These are phyloP conservation scores for Parelbella ahira DNA, from an alignment of 2,888 invertebrate species.

Conservation along the genomic window DNA sequence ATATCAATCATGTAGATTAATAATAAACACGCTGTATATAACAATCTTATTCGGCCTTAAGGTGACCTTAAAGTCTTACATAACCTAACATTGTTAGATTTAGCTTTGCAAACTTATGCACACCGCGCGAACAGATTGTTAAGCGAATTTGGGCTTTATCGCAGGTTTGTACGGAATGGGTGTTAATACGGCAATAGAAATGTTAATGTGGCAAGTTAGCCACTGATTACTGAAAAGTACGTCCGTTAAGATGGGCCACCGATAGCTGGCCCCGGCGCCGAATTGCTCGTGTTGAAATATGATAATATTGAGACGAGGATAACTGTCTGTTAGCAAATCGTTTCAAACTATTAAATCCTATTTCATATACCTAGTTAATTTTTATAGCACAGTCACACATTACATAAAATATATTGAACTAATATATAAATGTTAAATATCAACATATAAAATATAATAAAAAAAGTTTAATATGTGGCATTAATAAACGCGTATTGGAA, in stretches of 20 bases:
- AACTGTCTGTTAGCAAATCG: too few relatives aligned
- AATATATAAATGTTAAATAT: too few relatives aligned
- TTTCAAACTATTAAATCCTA: too few relatives aligned
- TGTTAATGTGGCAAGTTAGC: too few relatives aligned
- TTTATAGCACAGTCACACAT: too few relatives aligned
- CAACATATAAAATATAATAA: too few relatives aligned
- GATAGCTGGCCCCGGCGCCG: too few relatives aligned
- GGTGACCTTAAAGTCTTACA: slow-evolving; percentile 41
- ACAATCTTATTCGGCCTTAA: slow-evolving; percentile 35
- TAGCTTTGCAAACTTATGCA: slow-evolving; percentile 15
- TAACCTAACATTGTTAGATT: slow-evolving; percentile 30
- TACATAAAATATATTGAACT: too few relatives aligned
- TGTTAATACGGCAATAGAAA: too few relatives aligned
- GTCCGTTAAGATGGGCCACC: slow-evolving; percentile 18
- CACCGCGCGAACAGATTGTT: slow-evolving; percentile 4
- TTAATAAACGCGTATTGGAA: too few relatives aligned
- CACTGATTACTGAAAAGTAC: slow-evolving; percentile 22
- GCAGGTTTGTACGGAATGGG: not conserved
- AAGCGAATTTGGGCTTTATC: slow-evolving; percentile 11
- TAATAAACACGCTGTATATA: slow-evolving; percentile 6
- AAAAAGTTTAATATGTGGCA: too few relatives aligned
- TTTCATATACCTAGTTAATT: too few relatives aligned
- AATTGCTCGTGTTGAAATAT: slow-evolving; percentile 16
- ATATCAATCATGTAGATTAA: slow-evolving; percentile 19
- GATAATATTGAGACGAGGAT: slow-evolving; percentile 22